Evolutionary conservation across 35 echinoderm and acorn worm species (phyloP).

Genomic region (Diadema setosum): DNA sequence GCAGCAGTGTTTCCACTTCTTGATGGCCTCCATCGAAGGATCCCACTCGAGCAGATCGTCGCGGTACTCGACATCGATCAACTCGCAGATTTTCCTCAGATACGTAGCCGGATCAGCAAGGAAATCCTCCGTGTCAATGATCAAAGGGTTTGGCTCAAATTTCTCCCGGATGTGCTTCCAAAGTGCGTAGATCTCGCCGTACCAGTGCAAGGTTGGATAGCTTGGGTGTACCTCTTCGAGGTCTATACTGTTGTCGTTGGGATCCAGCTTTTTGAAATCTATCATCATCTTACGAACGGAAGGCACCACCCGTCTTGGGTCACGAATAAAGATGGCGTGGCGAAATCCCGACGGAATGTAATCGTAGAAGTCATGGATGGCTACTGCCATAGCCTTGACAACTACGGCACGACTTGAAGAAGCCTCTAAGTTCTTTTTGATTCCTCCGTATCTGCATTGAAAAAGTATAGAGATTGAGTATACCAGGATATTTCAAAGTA

Average conservation of each 20-base stretch:
- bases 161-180: neutral
- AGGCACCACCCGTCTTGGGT: neutral
- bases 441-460: neutral
- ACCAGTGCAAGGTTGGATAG: neutral
- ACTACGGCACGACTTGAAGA: neutral
- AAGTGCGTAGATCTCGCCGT: neutral
- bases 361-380: neutral
- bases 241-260: neutral
- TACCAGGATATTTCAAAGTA: too few species aligned
- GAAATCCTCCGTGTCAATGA: slow-evolving; percentile 19
- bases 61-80: neutral
- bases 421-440: neutral
- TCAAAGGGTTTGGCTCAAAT: neutral
- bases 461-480: too few species aligned
- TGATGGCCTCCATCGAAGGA: neutral
- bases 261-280: neutral
- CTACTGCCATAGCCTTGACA: neutral
- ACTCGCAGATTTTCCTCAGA: slow-evolving; percentile 5
- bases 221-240: neutral
- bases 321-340: neutral
- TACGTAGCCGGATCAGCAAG: neutral
- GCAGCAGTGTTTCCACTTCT: neutral
- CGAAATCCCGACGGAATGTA: neutral
- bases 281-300: neutral
- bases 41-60: slow-evolving; percentile 7